phyloP scores from a whole-genome alignment of 2,888 invertebrate genomes.

The Aspidiotus destructor region DNA sequence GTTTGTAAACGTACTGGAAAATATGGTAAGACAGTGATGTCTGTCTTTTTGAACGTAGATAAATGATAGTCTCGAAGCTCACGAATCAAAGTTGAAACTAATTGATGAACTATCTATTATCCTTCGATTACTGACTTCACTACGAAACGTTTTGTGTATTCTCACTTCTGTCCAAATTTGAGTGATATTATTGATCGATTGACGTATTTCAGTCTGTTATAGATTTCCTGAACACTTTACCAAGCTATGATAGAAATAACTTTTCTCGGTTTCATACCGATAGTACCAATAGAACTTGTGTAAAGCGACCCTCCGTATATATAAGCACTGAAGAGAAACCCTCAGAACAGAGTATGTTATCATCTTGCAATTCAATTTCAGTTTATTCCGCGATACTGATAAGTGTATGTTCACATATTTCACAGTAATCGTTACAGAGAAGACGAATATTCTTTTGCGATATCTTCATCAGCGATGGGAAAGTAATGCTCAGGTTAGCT shows the following conservation, averaged over 20 bases:
- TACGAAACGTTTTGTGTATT: too few relatives aligned
- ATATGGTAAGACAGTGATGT: too few relatives aligned
- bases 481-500: slow-evolving; percentile 54
- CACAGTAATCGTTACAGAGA: slow-evolving; percentile 89
- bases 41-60: too few relatives aligned
- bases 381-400: neutral
- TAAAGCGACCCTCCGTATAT: slow-evolving; percentile 78
- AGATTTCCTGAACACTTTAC: slow-evolving; percentile 83
- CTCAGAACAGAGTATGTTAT: slow-evolving; percentile 73
- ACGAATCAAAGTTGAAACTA: too few relatives aligned
- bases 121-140: too few relatives aligned
- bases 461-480: slow-evolving; percentile 94
- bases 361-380: too few relatives aligned
- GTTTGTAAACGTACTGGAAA: too few relatives aligned
- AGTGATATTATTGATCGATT: neutral
- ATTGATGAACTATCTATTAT: too few relatives aligned
- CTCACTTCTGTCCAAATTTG: too few relatives aligned
- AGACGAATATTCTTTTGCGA: slow-evolving; percentile 83
- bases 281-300: slow-evolving; percentile 54
- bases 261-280: slow-evolving; percentile 85
- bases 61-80: too few relatives aligned
- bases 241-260: slow-evolving; percentile 81
- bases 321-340: slow-evolving; percentile 86
- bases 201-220: slow-evolving; percentile 63
- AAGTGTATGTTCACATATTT: slow-evolving; percentile 38